Conservation (phyloP, 2,113 vertebrate species). For the Aspiorhynchus laticeps region DNA sequence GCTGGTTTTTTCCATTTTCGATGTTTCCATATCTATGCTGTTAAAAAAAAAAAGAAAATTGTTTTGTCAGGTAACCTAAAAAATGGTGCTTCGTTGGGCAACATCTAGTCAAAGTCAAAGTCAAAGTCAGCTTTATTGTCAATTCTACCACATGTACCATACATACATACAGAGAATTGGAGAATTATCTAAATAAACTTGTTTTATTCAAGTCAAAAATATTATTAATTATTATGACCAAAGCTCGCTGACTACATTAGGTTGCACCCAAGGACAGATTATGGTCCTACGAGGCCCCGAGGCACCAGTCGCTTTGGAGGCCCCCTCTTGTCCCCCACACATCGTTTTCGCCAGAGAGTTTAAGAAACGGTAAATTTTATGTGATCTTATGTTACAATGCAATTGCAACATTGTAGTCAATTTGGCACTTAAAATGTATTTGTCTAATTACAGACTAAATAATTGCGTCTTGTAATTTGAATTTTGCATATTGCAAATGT, state of each 20-base stretch:
- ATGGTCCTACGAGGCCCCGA: not conserved
- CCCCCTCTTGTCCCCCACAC: not conserved
- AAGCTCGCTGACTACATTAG: not conserved
- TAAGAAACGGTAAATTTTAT: not conserved
- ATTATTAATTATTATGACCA: constrained; percentile 5
- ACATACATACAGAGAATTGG: no score
- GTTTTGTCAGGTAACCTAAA: not conserved
- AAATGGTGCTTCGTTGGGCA: not conserved
- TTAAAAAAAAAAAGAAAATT: not conserved
- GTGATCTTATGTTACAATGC: constrained; percentile 3
- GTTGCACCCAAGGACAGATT: constrained; percentile 10
- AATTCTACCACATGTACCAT: no score
- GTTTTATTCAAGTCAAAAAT: constrained; percentile 2
- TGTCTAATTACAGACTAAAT: not conserved
- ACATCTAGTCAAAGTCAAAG: no score
- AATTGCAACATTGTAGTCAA: not conserved
- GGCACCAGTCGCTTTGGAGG: not conserved
- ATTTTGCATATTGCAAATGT: not conserved
- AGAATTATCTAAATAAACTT: not conserved
- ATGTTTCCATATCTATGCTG: not conserved
- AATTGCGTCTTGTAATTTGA: not conserved
- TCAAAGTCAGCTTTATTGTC: no score
- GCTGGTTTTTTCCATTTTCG: not conserved
- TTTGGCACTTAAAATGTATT: not conserved
- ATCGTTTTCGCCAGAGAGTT: not conserved